Percentiles rank a stretch among this genome's conserved stretches.
Conservation (phyloP, 1,140 invertebrate genomes). For the Brachionus paranguensis region DNA sequence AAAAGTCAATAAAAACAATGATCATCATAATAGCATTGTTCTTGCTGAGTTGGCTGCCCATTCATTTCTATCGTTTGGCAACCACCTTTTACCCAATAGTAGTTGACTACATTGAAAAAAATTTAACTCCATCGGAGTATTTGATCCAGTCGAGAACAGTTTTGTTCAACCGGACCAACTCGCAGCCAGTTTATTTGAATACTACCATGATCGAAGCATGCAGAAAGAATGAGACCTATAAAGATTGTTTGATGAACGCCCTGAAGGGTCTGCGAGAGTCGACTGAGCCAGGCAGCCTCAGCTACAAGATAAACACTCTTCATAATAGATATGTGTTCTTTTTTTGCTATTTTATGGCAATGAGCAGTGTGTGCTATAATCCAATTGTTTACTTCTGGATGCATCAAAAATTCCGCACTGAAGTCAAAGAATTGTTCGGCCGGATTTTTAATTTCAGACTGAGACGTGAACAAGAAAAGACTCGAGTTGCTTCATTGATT, state of each 20-base stretch:
- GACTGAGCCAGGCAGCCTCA: background rate
- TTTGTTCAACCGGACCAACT: background rate
- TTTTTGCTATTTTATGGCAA: slow-evolving; percentile 58
- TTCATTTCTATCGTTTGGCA: slow-evolving; percentile 58
- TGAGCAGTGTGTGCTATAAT: slow-evolving; percentile 60
- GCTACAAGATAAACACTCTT: slow-evolving; percentile 42
- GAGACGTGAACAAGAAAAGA: background rate
- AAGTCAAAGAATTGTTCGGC: slow-evolving; percentile 17
- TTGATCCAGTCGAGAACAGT: slow-evolving; percentile 42
- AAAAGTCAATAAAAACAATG: slow-evolving; percentile 52
- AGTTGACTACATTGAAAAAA: slow-evolving; percentile 44
- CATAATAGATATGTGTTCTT: slow-evolving; percentile 54
- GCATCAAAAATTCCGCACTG: slow-evolving; percentile 51
- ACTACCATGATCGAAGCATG: background rate
- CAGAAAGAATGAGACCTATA: background rate
- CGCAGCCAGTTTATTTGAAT: background rate
- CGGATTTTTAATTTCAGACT: background rate
- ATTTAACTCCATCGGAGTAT: slow-evolving; percentile 44
- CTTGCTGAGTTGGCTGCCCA: slow-evolving; percentile 58
- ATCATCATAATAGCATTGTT: slow-evolving; percentile 57
- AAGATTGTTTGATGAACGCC: slow-evolving; percentile 4
- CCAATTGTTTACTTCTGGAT: slow-evolving; percentile 60
- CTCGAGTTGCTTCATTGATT: background rate
- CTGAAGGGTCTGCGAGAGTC: background rate
- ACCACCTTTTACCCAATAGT: slow-evolving; percentile 56